These are phyloP conservation scores for Prionailurus bengalensis DNA, from an alignment of 2,113 vertebrate genomes.

Conservation along the genomic window DNA sequence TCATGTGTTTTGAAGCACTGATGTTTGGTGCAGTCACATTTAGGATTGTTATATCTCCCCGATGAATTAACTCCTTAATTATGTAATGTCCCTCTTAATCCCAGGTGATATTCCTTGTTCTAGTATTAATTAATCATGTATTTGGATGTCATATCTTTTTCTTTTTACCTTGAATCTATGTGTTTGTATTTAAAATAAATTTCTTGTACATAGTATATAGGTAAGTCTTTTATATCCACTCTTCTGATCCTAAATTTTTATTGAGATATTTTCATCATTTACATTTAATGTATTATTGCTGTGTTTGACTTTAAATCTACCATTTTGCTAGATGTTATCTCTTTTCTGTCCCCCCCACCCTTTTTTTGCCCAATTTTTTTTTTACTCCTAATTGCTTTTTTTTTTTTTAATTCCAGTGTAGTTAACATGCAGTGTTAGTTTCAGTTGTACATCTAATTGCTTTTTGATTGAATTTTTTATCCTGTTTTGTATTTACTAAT, in stretches of 20 bases:
- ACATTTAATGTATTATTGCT: not conserved
- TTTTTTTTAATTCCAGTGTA: not conserved
- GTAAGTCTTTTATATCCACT: not conserved
- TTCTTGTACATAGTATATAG: not conserved
- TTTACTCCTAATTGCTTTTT: not conserved
- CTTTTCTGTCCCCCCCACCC: not conserved
- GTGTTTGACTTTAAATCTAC: not conserved
- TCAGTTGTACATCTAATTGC: not conserved
- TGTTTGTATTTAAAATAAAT: slow-evolving; percentile 1
- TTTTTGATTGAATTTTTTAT: not conserved
- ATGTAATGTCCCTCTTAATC: not conserved
- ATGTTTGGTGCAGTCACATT: not conserved
- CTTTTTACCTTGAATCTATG: not conserved
- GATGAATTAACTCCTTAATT: not conserved
- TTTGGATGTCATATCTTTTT: not conserved
- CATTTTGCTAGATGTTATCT: not conserved
- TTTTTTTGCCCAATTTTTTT: not conserved
- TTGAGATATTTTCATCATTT: slow-evolving; percentile 2
- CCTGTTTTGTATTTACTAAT: not conserved
- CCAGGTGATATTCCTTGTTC: not conserved
- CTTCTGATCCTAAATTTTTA: not conserved
- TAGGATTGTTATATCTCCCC: not conserved
- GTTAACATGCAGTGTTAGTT: not conserved
- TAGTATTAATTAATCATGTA: not conserved
- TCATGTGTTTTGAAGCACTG: not conserved